phyloP scores from a whole-genome alignment of 2,113 vertebrate species.

The Poeciliopsis prolifica region DNA sequence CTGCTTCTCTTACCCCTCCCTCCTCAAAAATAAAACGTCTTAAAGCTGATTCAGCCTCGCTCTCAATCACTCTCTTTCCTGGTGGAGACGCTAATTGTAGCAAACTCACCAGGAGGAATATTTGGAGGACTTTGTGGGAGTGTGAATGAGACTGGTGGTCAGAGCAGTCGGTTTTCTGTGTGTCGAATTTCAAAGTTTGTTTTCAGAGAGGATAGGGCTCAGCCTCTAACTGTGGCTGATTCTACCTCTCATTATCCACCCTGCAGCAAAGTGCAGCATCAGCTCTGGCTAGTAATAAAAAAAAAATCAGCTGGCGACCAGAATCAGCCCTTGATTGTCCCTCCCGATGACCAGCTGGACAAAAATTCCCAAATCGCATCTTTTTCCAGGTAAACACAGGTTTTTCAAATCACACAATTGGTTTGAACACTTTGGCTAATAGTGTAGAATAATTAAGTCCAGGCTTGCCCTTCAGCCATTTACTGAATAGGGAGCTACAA shows the following conservation, averaged over 20 bases:
- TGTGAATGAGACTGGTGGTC: no score
- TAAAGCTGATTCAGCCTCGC: not conserved
- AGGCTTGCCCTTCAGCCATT: no score
- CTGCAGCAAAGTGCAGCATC: not conserved
- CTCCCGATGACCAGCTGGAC: not conserved
- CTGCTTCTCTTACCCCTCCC: not conserved
- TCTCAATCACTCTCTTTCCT: not conserved
- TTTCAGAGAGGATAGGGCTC: not conserved
- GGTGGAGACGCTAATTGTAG: not conserved
- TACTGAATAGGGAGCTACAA: no score
- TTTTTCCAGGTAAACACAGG: not conserved
- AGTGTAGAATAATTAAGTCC: no score
- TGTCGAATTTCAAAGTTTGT: not conserved
- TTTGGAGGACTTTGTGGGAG: no score
- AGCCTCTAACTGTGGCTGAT: not conserved
- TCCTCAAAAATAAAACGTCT: not conserved
- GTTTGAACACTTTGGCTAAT: no score
- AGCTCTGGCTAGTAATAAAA: not conserved
- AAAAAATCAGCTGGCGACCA: not conserved
- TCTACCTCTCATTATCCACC: not conserved
- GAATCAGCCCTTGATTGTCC: no score
- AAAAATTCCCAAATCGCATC: not conserved
- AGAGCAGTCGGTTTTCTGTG: not conserved
- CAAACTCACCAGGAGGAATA: constrained; percentile 2
- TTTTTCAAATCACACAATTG: no score